A percentile compares a stretch with the other conserved stretches of the same genome.
These are phyloP conservation scores for Drosophila tripunctata DNA, from an alignment of 2,888 invertebrate species.

Conservation along the genomic window DNA sequence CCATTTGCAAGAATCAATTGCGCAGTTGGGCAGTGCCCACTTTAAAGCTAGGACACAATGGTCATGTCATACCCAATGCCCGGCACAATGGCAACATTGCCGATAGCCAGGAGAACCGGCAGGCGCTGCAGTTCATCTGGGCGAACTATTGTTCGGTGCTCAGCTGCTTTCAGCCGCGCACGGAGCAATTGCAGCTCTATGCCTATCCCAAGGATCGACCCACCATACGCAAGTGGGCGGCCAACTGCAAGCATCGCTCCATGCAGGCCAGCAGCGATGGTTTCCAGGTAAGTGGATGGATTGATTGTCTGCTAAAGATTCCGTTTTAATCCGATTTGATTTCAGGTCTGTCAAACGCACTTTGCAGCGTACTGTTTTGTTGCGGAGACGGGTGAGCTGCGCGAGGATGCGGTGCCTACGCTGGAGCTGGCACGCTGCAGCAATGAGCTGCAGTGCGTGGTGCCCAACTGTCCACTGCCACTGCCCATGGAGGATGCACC, in stretches of 20 bases:
- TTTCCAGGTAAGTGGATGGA: constrained; percentile 40
- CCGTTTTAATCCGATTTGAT: neutral
- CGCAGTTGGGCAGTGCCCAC: constrained; percentile 77
- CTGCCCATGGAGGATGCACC: constrained; percentile 6
- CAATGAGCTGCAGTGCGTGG: constrained; percentile 47
- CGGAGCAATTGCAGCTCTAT: constrained; percentile 52
- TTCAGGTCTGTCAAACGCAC: constrained; percentile 64
- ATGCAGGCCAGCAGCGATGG: constrained; percentile 72
- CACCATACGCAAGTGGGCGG: constrained; percentile 67
- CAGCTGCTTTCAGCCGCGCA: constrained; percentile 62
- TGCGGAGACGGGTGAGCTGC: constrained; percentile 36
- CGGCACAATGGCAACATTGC: constrained; percentile 63
- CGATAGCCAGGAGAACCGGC: constrained; percentile 56
- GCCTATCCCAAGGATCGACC: constrained; percentile 64
- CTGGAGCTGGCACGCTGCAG: constrained; percentile 41
- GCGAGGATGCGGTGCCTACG: constrained; percentile 64
- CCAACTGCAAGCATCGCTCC: constrained; percentile 70
- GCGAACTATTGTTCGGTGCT: constrained; percentile 69
- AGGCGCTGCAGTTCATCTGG: constrained; percentile 63
- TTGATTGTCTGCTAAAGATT: neutral
- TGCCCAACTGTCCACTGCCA: constrained; percentile 40
- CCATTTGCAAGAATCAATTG: constrained; percentile 58
- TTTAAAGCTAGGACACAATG: constrained; percentile 66
- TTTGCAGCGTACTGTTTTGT: constrained; percentile 63
- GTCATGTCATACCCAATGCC: constrained; percentile 64